Evolutionary conservation across 2,888 invertebrate genomes (phyloP).

Genomic region (Papilio protenor): DNA sequence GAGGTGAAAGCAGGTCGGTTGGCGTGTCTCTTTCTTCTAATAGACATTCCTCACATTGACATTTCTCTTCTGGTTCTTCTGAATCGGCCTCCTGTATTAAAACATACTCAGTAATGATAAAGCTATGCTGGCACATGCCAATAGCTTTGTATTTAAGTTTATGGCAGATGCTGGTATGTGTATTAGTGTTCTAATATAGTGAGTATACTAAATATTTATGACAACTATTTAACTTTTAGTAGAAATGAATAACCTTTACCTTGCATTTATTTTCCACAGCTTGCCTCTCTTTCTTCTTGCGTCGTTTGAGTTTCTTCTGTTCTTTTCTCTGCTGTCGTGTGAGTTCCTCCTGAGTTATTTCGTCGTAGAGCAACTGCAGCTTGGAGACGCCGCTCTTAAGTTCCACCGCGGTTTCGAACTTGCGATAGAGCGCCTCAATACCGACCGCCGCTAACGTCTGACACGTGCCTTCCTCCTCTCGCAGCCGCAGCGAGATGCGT

Average conservation of each 20-base stretch:
- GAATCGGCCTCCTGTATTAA: slow-evolving; percentile 73
- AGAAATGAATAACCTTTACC: slow-evolving; percentile 52
- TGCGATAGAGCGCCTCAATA: slow-evolving; percentile 93
- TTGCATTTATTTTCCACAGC: slow-evolving; percentile 77
- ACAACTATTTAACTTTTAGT: background rate
- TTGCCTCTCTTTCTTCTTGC: slow-evolving; percentile 88
- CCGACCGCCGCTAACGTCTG: slow-evolving; percentile 95
- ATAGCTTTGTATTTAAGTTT: too few species aligned
- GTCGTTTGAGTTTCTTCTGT: slow-evolving; percentile 91
- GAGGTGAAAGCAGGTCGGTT: slow-evolving; percentile 71
- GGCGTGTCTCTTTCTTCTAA: slow-evolving; percentile 76
- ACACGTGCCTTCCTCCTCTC: slow-evolving; percentile 97
- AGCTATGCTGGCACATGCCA: background rate
- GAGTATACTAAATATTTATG: background rate
- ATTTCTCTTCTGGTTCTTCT: slow-evolving; percentile 80
- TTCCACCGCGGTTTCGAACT: slow-evolving; percentile 96
- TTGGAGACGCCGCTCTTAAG: slow-evolving; percentile 95
- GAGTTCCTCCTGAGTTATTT: slow-evolving; percentile 93
- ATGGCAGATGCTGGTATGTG: too few species aligned
- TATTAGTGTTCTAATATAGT: background rate
- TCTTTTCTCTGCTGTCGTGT: slow-evolving; percentile 93
- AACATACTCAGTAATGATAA: background rate
- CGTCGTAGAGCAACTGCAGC: slow-evolving; percentile 93
- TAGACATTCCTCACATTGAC: slow-evolving; percentile 79
- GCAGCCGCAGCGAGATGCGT: slow-evolving; percentile 92